phyloP scores from a whole-genome alignment of 2,797 vertebrate species.

The Ambastaia sidthimunki region DNA sequence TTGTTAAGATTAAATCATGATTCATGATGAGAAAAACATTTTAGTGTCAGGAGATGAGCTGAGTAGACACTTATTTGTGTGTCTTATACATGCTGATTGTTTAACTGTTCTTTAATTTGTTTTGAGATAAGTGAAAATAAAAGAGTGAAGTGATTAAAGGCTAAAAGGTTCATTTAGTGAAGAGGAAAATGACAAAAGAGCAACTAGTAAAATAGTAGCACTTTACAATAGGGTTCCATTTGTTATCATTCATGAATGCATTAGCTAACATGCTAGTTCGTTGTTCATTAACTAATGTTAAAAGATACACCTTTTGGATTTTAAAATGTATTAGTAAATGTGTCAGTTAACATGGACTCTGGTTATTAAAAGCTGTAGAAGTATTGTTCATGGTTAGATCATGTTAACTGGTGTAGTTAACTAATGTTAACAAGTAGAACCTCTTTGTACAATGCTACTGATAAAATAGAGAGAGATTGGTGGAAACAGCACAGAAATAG shows the following conservation, averaged over 20 bases:
- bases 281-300: too few relatives aligned
- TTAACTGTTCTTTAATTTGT: slow-evolving; percentile 10
- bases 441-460: too few relatives aligned
- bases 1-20: slow-evolving; percentile 45
- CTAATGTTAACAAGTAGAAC: too few relatives aligned
- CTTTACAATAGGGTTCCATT: too few relatives aligned
- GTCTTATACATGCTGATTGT: background rate
- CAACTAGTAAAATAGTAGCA: background rate
- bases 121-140: background rate
- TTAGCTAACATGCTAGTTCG: too few relatives aligned
- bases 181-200: background rate
- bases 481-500: background rate
- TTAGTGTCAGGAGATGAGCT: background rate
- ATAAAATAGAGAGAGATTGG: background rate
- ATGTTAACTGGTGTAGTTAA: too few relatives aligned
- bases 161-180: background rate
- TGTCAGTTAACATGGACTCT: too few relatives aligned
- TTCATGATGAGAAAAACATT: slow-evolving; percentile 33
- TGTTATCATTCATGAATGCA: too few relatives aligned
- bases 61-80: background rate
- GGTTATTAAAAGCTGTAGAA: too few relatives aligned
- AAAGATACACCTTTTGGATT: too few relatives aligned
- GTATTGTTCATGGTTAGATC: too few relatives aligned
- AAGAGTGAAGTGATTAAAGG: background rate
- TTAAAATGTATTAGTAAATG: too few relatives aligned